A percentile compares a stretch with the other conserved stretches of the same genome.
phyloP scores from a whole-genome alignment of 1,140 invertebrate species.

The Episyrphus balteatus region DNA sequence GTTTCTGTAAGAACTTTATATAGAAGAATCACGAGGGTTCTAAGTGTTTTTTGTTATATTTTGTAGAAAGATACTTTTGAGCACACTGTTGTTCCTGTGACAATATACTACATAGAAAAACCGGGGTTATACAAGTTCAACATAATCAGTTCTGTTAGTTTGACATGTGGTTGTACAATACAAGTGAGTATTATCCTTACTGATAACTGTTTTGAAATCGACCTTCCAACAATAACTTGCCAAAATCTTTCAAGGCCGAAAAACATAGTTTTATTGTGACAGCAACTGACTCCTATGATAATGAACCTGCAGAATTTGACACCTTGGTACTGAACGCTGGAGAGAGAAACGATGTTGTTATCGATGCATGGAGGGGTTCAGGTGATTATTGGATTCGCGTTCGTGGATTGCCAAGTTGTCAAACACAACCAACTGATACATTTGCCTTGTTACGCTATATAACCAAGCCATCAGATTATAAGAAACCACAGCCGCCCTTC shows the following conservation, averaged over 20 bases:
- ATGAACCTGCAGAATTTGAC: conserved; percentile 29
- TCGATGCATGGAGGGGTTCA: conserved; percentile 40
- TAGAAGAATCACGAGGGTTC: background rate
- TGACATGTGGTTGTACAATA: conserved; percentile 44
- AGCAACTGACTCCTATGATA: conserved; percentile 41
- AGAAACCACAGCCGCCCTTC: background rate
- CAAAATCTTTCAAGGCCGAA: conserved; percentile 31
- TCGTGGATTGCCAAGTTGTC: conserved; percentile 40
- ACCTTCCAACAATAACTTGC: background rate
- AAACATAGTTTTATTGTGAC: conserved; percentile 43
- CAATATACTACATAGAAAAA: conserved; percentile 13
- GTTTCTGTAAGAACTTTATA: conserved; percentile 4
- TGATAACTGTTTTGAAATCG: background rate
- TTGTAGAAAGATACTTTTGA: background rate
- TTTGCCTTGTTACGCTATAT: conserved; percentile 8
- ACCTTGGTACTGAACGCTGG: conserved; percentile 39
- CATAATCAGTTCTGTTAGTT: conserved; percentile 41
- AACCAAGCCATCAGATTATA: background rate
- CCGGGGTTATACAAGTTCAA: conserved; percentile 40
- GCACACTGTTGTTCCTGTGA: conserved; percentile 6
- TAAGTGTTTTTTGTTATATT: background rate
- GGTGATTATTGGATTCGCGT: conserved; percentile 47
- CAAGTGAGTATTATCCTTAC: conserved; percentile 10
- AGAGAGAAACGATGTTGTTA: conserved; percentile 50
- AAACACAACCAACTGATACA: conserved; percentile 3